Conservation (phyloP, 2,888 invertebrate genomes). For the Nymphalis c-album region DNA sequence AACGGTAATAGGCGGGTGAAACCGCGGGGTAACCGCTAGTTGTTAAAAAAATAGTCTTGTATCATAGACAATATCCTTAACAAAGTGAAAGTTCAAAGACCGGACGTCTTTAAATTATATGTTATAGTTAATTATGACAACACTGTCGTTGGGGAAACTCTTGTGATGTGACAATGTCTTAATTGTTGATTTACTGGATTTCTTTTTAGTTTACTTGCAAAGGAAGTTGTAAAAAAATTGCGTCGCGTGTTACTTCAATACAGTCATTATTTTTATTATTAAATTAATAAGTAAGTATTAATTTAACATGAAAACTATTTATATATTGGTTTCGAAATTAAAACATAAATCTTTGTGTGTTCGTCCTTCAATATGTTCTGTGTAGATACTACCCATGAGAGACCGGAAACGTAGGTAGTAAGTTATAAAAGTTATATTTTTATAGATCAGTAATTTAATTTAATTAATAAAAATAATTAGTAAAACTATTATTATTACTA, state of each 20-base stretch:
- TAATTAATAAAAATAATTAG: neutral
- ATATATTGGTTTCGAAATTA: no score
- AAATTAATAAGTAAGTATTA: no score
- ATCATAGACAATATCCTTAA: neutral
- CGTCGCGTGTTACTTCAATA: neutral
- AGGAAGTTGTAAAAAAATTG: slow-evolving; percentile 29
- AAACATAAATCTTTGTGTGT: no score
- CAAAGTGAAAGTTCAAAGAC: slow-evolving; percentile 23
- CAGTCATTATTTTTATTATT: neutral
- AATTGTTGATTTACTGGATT: slow-evolving; percentile 61
- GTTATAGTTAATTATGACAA: slow-evolving; percentile 26
- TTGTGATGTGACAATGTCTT: slow-evolving; percentile 41
- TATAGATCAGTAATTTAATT: neutral
- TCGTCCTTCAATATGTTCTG: no score
- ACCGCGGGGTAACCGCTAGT: no score
- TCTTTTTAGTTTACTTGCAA: slow-evolving; percentile 33
- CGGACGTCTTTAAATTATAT: slow-evolving; percentile 33
- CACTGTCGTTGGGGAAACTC: slow-evolving; percentile 16
- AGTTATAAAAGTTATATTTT: no score
- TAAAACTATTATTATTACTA: slow-evolving; percentile 11
- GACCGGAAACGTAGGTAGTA: no score
- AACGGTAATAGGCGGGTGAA: no score
- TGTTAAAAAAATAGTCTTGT: neutral
- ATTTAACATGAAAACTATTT: no score
- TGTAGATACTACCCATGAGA: no score